Conservation (phyloP, 92 coral and sea anemone species). For the Zoanthus solanderi region DNA sequence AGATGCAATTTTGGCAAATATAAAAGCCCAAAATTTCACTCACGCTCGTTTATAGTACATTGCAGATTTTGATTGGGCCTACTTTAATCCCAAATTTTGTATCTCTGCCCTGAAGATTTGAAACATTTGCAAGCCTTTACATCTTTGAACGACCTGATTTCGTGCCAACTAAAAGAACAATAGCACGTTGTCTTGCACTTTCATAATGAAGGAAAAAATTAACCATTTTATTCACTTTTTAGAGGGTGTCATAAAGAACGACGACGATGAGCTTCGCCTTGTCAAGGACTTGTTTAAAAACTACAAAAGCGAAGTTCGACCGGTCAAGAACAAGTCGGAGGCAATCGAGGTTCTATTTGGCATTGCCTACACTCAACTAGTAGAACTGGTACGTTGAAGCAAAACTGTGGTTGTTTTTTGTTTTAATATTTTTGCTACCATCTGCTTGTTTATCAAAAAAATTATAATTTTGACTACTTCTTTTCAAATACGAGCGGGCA, state of each 20-base stretch:
- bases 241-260: constrained; percentile 69
- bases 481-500: too few species aligned
- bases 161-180: not conserved
- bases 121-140: not conserved
- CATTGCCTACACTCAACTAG: constrained; percentile 90
- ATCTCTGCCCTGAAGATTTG: not conserved
- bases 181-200: not conserved
- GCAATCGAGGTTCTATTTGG: constrained; percentile 87
- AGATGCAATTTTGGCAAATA: not conserved
- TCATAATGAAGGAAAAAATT: not conserved
- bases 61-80: not conserved
- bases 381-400: constrained; percentile 80
- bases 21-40: not conserved
- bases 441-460: not conserved
- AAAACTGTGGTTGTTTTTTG: not conserved
- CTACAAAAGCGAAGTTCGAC: constrained; percentile 90
- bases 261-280: constrained; percentile 90
- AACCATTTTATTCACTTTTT: not conserved
- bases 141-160: too few species aligned
- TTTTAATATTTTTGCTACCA: not conserved
- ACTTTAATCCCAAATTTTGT: not conserved
- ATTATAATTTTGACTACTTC: too few species aligned
- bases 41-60: not conserved
- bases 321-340: constrained; percentile 87
- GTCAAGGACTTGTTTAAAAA: constrained; percentile 72